Evolutionary conservation across 2,113 vertebrate species (phyloP), one percentile per base, ranked within the genome.

Genomic region (Corydoras maculifer): DNA sequence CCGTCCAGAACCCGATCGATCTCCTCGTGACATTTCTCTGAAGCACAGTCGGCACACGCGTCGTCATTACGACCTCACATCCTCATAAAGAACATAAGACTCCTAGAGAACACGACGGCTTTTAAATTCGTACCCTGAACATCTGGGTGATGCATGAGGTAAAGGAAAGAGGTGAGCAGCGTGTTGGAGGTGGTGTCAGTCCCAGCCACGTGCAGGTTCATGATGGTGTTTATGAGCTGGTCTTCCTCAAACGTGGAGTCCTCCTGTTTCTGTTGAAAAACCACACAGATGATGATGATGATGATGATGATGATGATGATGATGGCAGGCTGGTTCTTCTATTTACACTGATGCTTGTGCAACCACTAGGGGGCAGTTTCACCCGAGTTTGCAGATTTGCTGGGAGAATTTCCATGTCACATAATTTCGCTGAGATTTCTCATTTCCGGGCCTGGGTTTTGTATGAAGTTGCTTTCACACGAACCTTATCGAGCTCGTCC

Each of bases 141-240:
- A 12, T 79, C 77, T 59, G 80, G 77, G 57, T 83, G 54, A 11
- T 58, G 69, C 73, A 79, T 82, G 62, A 83, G 77, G 58, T 84
- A 79, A 13, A 84, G 74, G 35, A 84, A 66, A 32, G 78, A 62
- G 4, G 69, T 70, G n/a, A 69, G 79, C 25, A 84, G 50, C 3
- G 81, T 82, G 73, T 80, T 84, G 58, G 81, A 80, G 1, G 78
- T 80, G 68, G 79, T 82, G 29, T 84, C 83, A 48, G 81, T 81
- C n/a, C 81, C 81, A 69, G 78, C 78, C n/a, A 66, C 7, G 50
- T 75, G 67, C 12, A 82, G 57, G 55, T 82, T 78, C 61, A 73
- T 0, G 30, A 77, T 29, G 6, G 58, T n/a, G 1, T 35, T 58
- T 3, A 79, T 5, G 18, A 84, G 58, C 61, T 75, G 69, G 3